Evolutionary conservation across 23 tunicate genomes (phyloP).

Genomic region (Halocynthia roretzi): DNA sequence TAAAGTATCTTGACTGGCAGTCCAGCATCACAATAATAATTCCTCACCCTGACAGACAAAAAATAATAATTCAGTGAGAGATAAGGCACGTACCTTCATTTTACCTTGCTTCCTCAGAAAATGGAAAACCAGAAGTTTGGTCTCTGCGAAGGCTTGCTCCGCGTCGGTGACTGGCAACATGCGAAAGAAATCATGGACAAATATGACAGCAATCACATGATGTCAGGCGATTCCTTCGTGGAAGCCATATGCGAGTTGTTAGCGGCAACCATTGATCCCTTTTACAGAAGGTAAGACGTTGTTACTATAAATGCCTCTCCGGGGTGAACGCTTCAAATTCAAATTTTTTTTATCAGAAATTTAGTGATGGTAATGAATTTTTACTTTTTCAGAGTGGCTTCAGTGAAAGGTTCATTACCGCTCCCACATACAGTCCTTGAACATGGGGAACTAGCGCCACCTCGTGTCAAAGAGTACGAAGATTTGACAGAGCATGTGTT

Average conservation of each 20-base stretch:
- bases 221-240: slow-evolving; percentile 70
- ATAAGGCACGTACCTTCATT: too few relatives aligned
- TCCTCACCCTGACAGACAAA: too few relatives aligned
- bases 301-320: not conserved
- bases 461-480: slow-evolving; percentile 19
- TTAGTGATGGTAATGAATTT: not conserved
- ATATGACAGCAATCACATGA: slow-evolving; percentile 50
- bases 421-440: slow-evolving; percentile 11
- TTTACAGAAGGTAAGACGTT: slow-evolving; percentile 48
- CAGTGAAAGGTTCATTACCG: slow-evolving; percentile 25
- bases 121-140: slow-evolving; percentile 90
- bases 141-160: slow-evolving; percentile 73
- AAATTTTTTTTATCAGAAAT: not conserved
- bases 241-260: slow-evolving; percentile 56
- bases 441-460: slow-evolving; percentile 28
- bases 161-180: slow-evolving; percentile 81
- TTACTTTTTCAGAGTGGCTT: slow-evolving; percentile 25
- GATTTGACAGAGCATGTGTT: slow-evolving; percentile 44
- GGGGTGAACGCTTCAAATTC: too few relatives aligned
- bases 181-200: slow-evolving; percentile 65
- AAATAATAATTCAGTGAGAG: too few relatives aligned
- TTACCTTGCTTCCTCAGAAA: slow-evolving; percentile 19
- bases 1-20: too few relatives aligned
- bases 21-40: too few relatives aligned
- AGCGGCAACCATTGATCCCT: slow-evolving; percentile 66